Conservation (phyloP, 2,888 invertebrate species). For the Acheta domesticus region DNA sequence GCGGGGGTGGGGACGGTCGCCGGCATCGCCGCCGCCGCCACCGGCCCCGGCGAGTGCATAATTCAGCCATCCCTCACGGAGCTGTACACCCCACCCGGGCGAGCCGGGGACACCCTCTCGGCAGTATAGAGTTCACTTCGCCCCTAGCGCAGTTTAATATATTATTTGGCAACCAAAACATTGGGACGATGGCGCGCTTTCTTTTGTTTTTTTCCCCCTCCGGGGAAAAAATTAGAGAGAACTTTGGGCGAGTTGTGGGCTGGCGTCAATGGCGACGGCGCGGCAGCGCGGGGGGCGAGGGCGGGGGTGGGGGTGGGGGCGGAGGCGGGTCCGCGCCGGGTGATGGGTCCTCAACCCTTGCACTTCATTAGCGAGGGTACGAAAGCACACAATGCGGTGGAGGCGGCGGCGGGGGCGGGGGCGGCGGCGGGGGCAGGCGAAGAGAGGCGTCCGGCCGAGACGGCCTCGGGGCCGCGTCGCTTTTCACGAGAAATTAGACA, state of each 20-base stretch:
- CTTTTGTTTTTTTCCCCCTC: not conserved
- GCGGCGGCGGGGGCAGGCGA: not conserved
- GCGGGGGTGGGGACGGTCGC: not conserved
- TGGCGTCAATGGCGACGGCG: conserved; percentile 18
- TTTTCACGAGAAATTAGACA: not conserved
- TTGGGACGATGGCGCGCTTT: conserved; percentile 18
- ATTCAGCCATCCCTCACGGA: conserved; percentile 37
- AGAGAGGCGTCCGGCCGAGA: not conserved
- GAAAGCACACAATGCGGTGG: not conserved
- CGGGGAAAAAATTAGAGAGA: not conserved
- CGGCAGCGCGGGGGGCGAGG: not conserved
- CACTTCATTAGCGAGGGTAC: conserved; percentile 10
- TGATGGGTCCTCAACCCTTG: conserved; percentile 18
- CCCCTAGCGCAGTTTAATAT: conserved; percentile 26
- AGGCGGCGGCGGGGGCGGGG: not conserved
- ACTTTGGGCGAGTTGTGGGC: not conserved
- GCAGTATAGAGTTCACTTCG: conserved; percentile 18
- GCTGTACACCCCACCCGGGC: not conserved
- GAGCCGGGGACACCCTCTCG: not conserved
- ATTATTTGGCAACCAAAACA: conserved; percentile 31
- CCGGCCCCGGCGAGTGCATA: conserved; percentile 33
- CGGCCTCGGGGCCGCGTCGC: not conserved
- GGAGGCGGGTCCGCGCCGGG: not conserved
- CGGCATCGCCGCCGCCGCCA: too few relatives aligned
- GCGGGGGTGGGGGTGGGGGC: not conserved